Percentiles rank a stretch among this genome's conserved stretches.
Evolutionary conservation across 2,888 invertebrate genomes (phyloP).

Genomic region (Melipona beecheii): DNA sequence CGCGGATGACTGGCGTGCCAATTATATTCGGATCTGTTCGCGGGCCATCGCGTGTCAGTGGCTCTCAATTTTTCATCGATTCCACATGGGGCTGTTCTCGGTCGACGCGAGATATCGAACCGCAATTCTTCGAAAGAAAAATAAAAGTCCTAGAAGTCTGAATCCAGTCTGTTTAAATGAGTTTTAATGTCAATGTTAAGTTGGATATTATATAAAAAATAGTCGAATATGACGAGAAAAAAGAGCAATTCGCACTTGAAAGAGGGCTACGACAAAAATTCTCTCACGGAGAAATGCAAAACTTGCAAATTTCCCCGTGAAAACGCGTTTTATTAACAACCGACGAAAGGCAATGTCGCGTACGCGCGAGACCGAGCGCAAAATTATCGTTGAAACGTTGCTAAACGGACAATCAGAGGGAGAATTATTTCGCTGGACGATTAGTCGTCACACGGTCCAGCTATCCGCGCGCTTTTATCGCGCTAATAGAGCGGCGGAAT

Average conservation of each 20-base stretch:
- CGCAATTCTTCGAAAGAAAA: too few species aligned
- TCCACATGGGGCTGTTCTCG: too few species aligned
- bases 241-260: too few species aligned
- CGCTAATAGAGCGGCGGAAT: slow-evolving; percentile 15
- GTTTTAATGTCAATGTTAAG: too few species aligned
- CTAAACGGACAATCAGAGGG: background rate
- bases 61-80: background rate
- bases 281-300: too few species aligned
- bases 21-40: slow-evolving; percentile 29
- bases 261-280: too few species aligned
- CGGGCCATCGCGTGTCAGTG: background rate
- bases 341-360: background rate
- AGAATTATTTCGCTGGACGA: background rate
- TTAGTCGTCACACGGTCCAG: background rate
- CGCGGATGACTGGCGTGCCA: slow-evolving; percentile 16
- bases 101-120: too few species aligned
- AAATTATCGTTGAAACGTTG: background rate
- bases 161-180: too few species aligned
- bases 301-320: background rate
- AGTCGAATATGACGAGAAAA: too few species aligned
- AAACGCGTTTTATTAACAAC: background rate
- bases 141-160: too few species aligned
- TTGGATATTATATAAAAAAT: too few species aligned
- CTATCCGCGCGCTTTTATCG: slow-evolving; percentile 12
- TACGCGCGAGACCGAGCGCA: background rate